A percentile compares a stretch with the other conserved stretches of the same genome.
These are phyloP conservation scores for Talpa occidentalis DNA, from an alignment of 2,113 vertebrate genomes.

Conservation along the genomic window DNA sequence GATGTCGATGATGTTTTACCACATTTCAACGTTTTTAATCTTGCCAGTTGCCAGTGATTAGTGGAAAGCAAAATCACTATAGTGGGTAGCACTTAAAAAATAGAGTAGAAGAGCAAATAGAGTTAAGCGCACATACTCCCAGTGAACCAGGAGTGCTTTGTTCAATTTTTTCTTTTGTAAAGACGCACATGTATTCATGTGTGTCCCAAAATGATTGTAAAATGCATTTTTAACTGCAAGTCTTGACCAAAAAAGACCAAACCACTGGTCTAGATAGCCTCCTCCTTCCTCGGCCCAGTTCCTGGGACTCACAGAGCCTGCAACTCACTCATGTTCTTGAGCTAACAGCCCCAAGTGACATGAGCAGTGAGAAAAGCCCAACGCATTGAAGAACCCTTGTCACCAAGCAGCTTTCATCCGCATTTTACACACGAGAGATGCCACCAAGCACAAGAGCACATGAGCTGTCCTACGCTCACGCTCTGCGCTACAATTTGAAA, in stretches of 20 bases:
- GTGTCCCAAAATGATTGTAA: neutral
- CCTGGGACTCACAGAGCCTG: neutral
- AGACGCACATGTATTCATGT: neutral
- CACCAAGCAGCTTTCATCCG: neutral
- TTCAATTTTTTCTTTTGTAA: neutral
- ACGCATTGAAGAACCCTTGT: neutral
- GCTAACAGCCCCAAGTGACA: neutral
- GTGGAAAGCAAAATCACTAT: neutral
- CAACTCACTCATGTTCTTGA: neutral
- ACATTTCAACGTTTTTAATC: neutral
- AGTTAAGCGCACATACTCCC: neutral
- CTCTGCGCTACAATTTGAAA: neutral
- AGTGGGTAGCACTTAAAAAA: neutral
- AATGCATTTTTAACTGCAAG: neutral
- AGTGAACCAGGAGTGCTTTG: neutral
- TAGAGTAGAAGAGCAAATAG: neutral
- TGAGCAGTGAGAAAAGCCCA: neutral
- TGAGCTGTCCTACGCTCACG: neutral
- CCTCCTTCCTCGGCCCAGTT: neutral
- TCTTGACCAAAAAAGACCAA: neutral
- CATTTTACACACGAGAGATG: neutral
- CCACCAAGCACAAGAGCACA: neutral
- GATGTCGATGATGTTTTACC: neutral
- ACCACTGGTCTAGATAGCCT: neutral
- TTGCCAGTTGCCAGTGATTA: neutral